Evolutionary conservation across 2,888 invertebrate genomes (phyloP).

Genomic region (Caenorhabditis imperialis): DNA sequence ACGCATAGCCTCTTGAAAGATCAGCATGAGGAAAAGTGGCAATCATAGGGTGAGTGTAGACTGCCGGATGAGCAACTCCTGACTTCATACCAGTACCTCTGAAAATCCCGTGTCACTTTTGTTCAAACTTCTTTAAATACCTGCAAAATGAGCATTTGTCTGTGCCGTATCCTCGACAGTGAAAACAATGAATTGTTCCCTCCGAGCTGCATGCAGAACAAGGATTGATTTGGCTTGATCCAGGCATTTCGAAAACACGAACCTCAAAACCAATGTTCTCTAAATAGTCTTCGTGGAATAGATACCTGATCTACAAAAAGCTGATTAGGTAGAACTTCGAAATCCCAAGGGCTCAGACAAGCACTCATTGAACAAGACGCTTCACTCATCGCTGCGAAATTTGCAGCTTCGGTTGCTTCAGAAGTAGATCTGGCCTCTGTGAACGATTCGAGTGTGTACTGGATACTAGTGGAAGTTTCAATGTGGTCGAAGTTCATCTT

Average conservation of each 20-base stretch:
- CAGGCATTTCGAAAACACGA: constrained; percentile 74
- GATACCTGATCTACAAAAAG: constrained; percentile 73
- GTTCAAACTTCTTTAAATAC: constrained; percentile 22
- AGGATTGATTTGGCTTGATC: constrained; percentile 67
- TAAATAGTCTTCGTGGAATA: too few relatives aligned
- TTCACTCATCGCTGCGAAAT: constrained; percentile 36
- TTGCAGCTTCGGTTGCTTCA: constrained; percentile 72
- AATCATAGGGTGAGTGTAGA: constrained; percentile 78
- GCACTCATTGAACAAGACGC: constrained; percentile 25
- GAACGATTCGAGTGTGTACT: constrained; percentile 76
- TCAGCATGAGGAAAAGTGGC: constrained; percentile 76
- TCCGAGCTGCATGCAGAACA: constrained; percentile 74
- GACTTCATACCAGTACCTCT: constrained; percentile 79
- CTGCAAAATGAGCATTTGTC: constrained; percentile 77
- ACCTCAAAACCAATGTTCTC: too few relatives aligned
- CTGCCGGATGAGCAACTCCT: constrained; percentile 78
- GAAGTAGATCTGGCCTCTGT: constrained; percentile 75
- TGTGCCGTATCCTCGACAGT: constrained; percentile 76
- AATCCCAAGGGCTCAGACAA: constrained; percentile 74
- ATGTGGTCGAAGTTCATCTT: constrained; percentile 75
- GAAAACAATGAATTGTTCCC: constrained; percentile 76
- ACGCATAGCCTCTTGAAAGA: constrained; percentile 73
- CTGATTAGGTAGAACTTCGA: constrained; percentile 71
- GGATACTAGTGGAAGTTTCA: constrained; percentile 67
- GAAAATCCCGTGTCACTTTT: too few relatives aligned